These are phyloP conservation scores for Dryadula phaetusa DNA, from an alignment of 2,888 invertebrate species.

Conservation along the genomic window DNA sequence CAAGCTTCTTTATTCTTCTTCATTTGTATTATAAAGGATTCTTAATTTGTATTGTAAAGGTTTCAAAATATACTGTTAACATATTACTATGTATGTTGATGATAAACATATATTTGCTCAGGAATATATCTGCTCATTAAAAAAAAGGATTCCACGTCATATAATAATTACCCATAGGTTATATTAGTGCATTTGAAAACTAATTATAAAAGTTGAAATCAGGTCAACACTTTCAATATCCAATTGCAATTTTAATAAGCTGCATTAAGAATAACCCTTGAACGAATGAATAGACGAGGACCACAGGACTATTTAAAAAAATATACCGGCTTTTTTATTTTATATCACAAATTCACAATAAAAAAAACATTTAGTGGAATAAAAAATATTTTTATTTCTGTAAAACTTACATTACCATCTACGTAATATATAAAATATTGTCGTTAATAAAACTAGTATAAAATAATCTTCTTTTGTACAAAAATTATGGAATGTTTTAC, in stretches of 20 bases:
- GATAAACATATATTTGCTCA: too few species aligned
- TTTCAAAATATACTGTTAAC: too few species aligned
- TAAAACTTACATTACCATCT: background rate
- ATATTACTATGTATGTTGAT: too few species aligned
- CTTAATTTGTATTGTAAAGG: too few species aligned
- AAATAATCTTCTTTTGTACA: background rate
- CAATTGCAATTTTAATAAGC: background rate
- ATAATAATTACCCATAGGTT: background rate
- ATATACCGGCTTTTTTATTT: background rate
- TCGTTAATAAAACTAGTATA: background rate
- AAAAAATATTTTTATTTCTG: slow-evolving; percentile 1
- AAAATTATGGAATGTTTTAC: background rate
- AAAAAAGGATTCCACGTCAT: background rate
- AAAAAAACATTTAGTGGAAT: background rate
- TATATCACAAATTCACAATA: background rate
- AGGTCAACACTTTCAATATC: background rate
- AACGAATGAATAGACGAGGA: background rate
- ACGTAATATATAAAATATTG: background rate
- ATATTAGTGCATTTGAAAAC: background rate
- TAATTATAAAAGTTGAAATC: background rate
- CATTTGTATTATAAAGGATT: too few species aligned
- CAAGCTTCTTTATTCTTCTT: too few species aligned
- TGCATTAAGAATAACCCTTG: background rate
- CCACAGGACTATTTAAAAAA: background rate
- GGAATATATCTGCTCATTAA: too few species aligned